Percentiles rank a stretch among this genome's conserved stretches.
phyloP scores from a whole-genome alignment of 1,140 invertebrate species.

The Aporrectodea caliginosa region DNA sequence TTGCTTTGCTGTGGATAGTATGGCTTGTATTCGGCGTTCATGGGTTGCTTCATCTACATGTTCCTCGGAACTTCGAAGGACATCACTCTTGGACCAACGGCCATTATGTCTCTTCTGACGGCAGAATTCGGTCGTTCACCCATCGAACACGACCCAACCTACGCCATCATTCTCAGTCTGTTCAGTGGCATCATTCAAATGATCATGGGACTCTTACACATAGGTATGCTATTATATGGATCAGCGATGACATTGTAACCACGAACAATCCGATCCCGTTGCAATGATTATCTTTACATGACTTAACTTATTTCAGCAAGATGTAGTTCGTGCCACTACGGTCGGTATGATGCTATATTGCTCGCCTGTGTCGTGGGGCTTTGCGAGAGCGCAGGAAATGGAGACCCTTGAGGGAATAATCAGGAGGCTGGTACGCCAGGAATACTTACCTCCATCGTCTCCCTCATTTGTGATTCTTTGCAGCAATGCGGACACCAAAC shows the following conservation, averaged over 20 bases:
- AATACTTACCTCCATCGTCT: too few relatives aligned
- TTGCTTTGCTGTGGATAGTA: too few relatives aligned
- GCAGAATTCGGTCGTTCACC: conserved; percentile 42
- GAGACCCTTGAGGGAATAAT: background rate
- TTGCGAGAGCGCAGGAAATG: too few relatives aligned
- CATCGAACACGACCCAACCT: conserved; percentile 42
- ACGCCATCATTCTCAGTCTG: conserved; percentile 74
- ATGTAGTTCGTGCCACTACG: too few relatives aligned
- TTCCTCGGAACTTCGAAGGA: conserved; percentile 85
- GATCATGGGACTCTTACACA: conserved; percentile 69
- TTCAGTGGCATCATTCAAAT: conserved; percentile 72
- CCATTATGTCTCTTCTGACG: conserved; percentile 55
- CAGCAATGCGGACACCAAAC: too few relatives aligned
- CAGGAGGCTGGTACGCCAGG: too few relatives aligned
- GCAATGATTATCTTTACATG: background rate
- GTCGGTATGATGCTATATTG: too few relatives aligned
- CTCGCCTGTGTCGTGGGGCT: too few relatives aligned
- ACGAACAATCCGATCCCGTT: background rate
- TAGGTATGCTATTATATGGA: conserved; percentile 22
- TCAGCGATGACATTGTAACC: background rate
- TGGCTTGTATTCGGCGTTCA: conserved; percentile 85
- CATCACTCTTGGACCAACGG: conserved; percentile 65
- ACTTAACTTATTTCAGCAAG: background rate
- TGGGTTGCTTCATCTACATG: conserved; percentile 82
- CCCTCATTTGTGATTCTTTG: too few relatives aligned